phyloP scores from a whole-genome alignment of 1,140 invertebrate genomes.

The Drosophila parabipectinata region DNA sequence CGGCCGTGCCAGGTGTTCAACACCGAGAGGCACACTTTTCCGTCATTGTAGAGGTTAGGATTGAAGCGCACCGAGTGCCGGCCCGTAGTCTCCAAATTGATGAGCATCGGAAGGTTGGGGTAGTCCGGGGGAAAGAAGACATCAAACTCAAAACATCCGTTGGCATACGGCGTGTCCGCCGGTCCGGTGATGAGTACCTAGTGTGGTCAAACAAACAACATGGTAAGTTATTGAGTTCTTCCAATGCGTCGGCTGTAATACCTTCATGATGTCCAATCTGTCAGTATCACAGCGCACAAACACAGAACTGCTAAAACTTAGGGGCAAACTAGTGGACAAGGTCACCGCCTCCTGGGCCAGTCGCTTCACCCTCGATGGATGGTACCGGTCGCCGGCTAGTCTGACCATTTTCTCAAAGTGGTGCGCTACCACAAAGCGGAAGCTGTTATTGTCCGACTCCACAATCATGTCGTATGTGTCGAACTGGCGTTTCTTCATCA shows the following conservation, averaged over 20 bases:
- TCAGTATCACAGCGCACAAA: slow-evolving; percentile 98
- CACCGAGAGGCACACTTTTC: slow-evolving; percentile 98
- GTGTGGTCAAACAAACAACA: slow-evolving; percentile 35
- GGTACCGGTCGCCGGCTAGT: slow-evolving; percentile 92
- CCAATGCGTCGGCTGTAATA: slow-evolving; percentile 63
- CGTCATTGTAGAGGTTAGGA: slow-evolving; percentile 98
- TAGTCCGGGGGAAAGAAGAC: slow-evolving; percentile 96
- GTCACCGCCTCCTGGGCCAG: slow-evolving; percentile 98
- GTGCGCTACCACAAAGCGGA: slow-evolving; percentile 94
- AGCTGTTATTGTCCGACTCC: slow-evolving; percentile 89
- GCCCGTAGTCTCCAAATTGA: slow-evolving; percentile 97
- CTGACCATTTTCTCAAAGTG: slow-evolving; percentile 96
- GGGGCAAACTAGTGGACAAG: slow-evolving; percentile 95
- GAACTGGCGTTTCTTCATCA: slow-evolving; percentile 95
- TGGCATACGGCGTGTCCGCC: slow-evolving; percentile 94
- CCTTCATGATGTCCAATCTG: slow-evolving; percentile 97
- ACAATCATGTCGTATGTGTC: slow-evolving; percentile 96
- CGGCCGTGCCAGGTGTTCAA: slow-evolving; percentile 99
- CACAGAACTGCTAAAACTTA: slow-evolving; percentile 97
- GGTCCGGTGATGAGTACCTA: slow-evolving; percentile 96
- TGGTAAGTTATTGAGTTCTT: not conserved
- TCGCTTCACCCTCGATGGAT: slow-evolving; percentile 94
- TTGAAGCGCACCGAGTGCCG: slow-evolving; percentile 97
- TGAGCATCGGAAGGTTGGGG: slow-evolving; percentile 92
- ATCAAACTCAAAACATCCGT: slow-evolving; percentile 95